A percentile compares a stretch with the other conserved stretches of the same genome.
phyloP scores from a whole-genome alignment of 2,888 invertebrate genomes.

The Drosophila kambysellisi region DNA sequence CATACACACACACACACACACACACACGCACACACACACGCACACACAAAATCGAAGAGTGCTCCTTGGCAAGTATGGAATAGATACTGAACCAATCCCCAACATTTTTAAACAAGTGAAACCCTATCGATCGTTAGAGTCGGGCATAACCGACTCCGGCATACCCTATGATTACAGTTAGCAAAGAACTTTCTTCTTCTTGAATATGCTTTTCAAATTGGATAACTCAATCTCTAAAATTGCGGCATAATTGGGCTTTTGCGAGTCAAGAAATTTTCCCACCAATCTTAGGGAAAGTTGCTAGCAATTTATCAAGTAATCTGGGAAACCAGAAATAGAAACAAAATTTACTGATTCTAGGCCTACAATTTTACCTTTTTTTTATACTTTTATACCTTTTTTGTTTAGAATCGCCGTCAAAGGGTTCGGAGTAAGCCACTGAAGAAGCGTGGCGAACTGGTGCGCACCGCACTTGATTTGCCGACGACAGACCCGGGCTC shows the following conservation, averaged over 20 bases:
- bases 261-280: background rate
- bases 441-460: conserved; percentile 68
- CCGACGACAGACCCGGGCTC: conserved; percentile 89
- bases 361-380: background rate
- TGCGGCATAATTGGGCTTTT: background rate
- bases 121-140: background rate
- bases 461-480: conserved; percentile 85
- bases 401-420: conserved; percentile 59
- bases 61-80: background rate
- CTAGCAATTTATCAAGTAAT: no score
- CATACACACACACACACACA: no score
- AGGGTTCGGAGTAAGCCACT: conserved; percentile 59
- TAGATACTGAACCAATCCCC: background rate
- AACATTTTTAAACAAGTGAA: background rate
- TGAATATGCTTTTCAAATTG: background rate
- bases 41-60: background rate
- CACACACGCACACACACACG: background rate
- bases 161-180: background rate
- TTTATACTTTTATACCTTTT: background rate
- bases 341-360: background rate
- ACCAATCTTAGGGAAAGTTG: background rate
- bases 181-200: background rate
- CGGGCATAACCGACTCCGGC: background rate
- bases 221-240: background rate
- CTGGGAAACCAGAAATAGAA: background rate